phyloP scores from a whole-genome alignment of 1,140 invertebrate genomes.

The Drosophila burlai region DNA sequence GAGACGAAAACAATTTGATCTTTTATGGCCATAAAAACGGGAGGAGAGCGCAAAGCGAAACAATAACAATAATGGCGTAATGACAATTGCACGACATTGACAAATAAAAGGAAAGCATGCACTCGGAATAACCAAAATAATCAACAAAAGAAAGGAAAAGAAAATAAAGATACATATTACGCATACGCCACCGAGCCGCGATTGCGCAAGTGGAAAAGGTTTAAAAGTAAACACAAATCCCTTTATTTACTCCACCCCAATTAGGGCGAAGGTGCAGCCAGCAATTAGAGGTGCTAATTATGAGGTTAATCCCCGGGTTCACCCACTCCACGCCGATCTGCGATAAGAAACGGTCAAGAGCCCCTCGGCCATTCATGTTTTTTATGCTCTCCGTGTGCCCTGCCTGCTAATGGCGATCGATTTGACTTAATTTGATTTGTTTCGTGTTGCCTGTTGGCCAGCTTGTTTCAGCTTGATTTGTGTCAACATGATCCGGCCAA shows the following conservation, averaged over 20 bases:
- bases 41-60: constrained; percentile 31
- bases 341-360: constrained; percentile 22
- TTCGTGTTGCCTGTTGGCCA: constrained; percentile 14
- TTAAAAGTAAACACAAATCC: constrained; percentile 25
- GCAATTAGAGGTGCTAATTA: constrained; percentile 76
- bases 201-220: constrained; percentile 31
- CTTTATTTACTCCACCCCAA: constrained; percentile 65
- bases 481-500: constrained; percentile 23
- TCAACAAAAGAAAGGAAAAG: neutral
- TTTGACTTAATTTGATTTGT: constrained; percentile 44
- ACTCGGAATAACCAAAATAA: constrained; percentile 55
- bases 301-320: constrained; percentile 37
- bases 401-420: constrained; percentile 53
- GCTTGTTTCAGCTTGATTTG: constrained; percentile 28
- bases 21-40: constrained; percentile 27
- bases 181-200: constrained; percentile 56
- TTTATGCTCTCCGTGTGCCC: constrained; percentile 48
- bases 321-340: constrained; percentile 37
- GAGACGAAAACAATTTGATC: constrained; percentile 19
- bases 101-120: constrained; percentile 58
- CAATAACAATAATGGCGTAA: constrained; percentile 68
- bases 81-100: constrained; percentile 69
- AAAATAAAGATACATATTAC: constrained; percentile 43
- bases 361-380: constrained; percentile 39
- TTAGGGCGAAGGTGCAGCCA: constrained; percentile 38